Conservation (phyloP, 2,113 vertebrate species). For the Oplegnathus fasciatus region DNA sequence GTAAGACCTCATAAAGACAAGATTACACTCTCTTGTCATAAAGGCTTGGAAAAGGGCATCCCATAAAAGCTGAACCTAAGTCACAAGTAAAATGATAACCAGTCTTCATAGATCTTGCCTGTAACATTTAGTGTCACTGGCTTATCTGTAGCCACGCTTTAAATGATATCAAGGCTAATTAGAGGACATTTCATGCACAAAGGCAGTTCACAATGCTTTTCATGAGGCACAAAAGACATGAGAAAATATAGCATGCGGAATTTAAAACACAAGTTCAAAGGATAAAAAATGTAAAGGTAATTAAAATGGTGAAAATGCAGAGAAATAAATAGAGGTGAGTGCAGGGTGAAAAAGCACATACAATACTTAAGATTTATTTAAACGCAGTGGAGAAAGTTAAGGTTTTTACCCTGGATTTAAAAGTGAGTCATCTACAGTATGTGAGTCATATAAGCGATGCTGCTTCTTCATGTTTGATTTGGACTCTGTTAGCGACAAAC, state of each 20-base stretch:
- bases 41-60: no score
- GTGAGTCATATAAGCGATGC: background rate
- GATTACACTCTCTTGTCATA: background rate
- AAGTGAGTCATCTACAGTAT: background rate
- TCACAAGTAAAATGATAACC: no score
- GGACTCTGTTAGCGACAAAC: background rate
- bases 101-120: no score
- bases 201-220: background rate
- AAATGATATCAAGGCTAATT: background rate
- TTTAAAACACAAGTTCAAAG: no score
- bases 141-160: background rate
- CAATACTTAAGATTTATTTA: background rate
- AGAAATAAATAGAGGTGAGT: no score
- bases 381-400: background rate
- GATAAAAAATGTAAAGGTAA: no score
- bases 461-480: background rate
- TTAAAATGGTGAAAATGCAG: no score
- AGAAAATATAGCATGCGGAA: background rate
- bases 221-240: background rate
- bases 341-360: background rate
- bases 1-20: background rate
- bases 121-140: background rate
- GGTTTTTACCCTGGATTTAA: background rate
- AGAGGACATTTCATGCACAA: background rate
- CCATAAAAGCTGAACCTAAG: no score